Conservation (phyloP, 2,113 vertebrate genomes). For the Leptosomus discolor region DNA sequence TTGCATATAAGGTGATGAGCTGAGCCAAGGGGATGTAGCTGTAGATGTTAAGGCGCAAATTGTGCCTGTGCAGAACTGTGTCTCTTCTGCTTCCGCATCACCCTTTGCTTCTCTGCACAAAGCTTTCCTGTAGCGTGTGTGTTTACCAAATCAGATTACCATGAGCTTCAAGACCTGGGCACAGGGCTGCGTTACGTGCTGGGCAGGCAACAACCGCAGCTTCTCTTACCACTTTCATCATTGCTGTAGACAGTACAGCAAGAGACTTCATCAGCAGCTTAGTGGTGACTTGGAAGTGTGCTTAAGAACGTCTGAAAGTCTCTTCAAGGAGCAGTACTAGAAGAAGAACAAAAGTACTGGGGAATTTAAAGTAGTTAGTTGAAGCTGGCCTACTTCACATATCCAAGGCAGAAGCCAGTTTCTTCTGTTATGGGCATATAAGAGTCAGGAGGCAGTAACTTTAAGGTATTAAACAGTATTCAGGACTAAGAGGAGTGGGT, state of each 20-base stretch:
- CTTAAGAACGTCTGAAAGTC: neutral
- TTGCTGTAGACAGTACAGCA: neutral
- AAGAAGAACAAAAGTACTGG: neutral
- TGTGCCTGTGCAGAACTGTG: neutral
- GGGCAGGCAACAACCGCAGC: neutral
- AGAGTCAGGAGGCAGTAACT: neutral
- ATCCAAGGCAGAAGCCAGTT: neutral
- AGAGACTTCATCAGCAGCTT: neutral
- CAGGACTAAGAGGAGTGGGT: neutral
- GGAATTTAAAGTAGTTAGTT: neutral
- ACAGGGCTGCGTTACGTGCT: fast-evolving
- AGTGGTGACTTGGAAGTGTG: neutral
- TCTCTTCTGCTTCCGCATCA: neutral
- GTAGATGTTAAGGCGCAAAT: fast-evolving
- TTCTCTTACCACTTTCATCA: fast-evolving
- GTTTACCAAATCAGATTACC: neutral
- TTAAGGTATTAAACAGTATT: neutral
- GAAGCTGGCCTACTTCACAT: neutral
- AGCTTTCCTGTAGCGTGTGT: neutral
- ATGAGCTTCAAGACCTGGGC: neutral
- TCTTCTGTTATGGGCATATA: neutral
- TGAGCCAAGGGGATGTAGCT: neutral
- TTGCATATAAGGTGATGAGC: neutral
- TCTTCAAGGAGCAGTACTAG: neutral
- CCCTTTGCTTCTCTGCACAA: neutral